phyloP scores from a whole-genome alignment of 2,113 vertebrate species.

The Tragelaphus buxtoni region DNA sequence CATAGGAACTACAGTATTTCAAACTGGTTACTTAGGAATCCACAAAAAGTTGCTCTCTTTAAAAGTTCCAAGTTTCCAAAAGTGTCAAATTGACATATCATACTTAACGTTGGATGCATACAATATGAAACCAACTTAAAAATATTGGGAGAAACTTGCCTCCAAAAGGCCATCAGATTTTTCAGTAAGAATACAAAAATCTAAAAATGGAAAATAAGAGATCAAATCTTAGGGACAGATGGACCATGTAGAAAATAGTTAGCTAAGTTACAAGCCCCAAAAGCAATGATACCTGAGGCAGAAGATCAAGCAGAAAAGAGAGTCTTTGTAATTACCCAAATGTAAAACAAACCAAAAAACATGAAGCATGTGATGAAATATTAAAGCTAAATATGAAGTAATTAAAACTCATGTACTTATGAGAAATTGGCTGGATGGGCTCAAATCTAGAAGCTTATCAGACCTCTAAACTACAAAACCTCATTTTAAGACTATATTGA shows the following conservation, averaged over 20 bases:
- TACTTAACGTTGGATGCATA: conserved; percentile 18
- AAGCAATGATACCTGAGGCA: conserved; percentile 50
- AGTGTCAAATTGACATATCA: background rate
- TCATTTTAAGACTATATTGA: conserved; percentile 21
- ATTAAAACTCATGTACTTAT: conserved; percentile 16
- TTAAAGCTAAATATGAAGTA: conserved; percentile 23
- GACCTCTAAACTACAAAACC: conserved; percentile 6
- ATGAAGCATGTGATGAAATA: conserved; percentile 25
- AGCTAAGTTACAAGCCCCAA: conserved; percentile 62
- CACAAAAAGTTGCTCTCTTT: conserved; percentile 16
- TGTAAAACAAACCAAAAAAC: conserved; percentile 23
- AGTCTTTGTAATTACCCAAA: conserved; percentile 34
- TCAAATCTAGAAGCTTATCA: background rate
- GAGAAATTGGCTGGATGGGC: background rate
- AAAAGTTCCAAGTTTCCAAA: background rate
- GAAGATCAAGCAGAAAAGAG: conserved; percentile 17
- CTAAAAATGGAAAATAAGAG: conserved; percentile 58
- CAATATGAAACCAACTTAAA: conserved; percentile 50
- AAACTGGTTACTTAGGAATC: conserved; percentile 44
- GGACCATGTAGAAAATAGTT: conserved; percentile 48
- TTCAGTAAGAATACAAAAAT: conserved; percentile 66
- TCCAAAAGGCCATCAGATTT: conserved; percentile 49
- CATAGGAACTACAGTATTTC: conserved; percentile 19
- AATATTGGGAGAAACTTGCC: conserved; percentile 60
- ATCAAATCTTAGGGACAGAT: conserved; percentile 59